Percentiles rank a stretch among this genome's conserved stretches.
These are phyloP conservation scores for Edolisoma coerulescens DNA, from an alignment of 2,113 vertebrate species.

Conservation along the genomic window DNA sequence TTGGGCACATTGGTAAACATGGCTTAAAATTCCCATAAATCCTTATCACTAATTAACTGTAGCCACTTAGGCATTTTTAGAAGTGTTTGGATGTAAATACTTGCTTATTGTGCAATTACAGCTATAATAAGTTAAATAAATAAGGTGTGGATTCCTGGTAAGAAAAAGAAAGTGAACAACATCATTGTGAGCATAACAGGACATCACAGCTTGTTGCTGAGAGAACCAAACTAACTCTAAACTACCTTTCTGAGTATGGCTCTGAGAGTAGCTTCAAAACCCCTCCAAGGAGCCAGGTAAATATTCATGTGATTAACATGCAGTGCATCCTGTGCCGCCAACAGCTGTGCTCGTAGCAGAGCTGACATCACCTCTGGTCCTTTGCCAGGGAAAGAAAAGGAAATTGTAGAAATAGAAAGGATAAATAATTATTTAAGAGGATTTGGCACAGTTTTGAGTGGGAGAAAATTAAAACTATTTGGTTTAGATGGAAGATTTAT, in stretches of 20 bases:
- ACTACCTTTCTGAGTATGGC: not conserved
- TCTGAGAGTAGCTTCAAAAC: not conserved
- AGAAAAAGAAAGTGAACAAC: not conserved
- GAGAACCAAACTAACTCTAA: not conserved
- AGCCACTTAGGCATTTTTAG: not conserved
- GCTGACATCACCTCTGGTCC: constrained; percentile 40
- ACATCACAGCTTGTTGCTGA: not conserved
- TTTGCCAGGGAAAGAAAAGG: constrained; percentile 4
- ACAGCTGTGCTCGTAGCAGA: not conserved
- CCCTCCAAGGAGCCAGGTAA: not conserved
- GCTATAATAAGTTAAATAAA: not conserved
- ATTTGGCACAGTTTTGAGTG: not conserved
- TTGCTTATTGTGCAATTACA: not conserved
- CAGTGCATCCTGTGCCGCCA: not conserved
- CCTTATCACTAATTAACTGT: not conserved
- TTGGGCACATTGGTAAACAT: not conserved
- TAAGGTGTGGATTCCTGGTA: not conserved
- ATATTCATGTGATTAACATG: not conserved
- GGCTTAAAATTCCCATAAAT: not conserved
- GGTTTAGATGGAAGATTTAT: not conserved
- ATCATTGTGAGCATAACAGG: not conserved
- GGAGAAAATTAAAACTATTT: not conserved
- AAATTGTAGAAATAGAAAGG: constrained; percentile 40
- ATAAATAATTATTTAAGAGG: constrained; percentile 24
- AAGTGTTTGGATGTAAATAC: not conserved